phyloP scores from a whole-genome alignment of 2,888 invertebrate species.

The Patella ulyssiponensis region DNA sequence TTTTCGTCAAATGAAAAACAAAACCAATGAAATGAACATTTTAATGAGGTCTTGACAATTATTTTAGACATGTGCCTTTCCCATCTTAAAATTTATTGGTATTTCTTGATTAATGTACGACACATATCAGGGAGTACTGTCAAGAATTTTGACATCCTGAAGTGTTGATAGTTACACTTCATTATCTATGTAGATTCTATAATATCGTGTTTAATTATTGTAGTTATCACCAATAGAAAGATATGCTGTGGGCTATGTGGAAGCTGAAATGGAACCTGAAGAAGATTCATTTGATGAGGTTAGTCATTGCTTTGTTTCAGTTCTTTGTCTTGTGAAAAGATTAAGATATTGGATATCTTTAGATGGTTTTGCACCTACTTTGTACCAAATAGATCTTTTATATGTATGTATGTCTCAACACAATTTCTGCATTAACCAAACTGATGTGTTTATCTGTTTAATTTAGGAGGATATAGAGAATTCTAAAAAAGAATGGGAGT shows the following conservation, averaged over 20 bases:
- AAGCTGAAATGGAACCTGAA: conserved; percentile 85
- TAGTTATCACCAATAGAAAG: conserved; percentile 94
- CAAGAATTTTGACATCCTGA: not conserved
- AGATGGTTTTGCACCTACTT: too few species aligned
- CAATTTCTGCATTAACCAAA: not conserved
- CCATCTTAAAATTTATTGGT: not conserved
- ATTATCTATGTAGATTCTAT: not conserved
- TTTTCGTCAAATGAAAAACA: conserved; percentile 4
- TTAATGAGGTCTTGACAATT: not conserved
- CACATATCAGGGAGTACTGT: too few species aligned
- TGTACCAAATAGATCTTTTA: not conserved
- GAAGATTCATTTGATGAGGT: conserved; percentile 70
- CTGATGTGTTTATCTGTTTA: conserved; percentile 7
- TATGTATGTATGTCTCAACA: not conserved
- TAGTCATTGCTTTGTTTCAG: not conserved
- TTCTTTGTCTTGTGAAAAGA: too few species aligned
- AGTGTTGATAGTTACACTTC: not conserved
- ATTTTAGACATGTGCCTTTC: not conserved
- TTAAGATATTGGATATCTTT: too few species aligned
- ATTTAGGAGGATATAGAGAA: conserved; percentile 78
- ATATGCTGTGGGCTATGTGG: conserved; percentile 94
- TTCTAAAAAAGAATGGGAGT: conserved; percentile 87
- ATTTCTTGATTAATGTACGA: too few species aligned
- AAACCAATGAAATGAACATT: not conserved
- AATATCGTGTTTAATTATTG: conserved; percentile 25